Evolutionary conservation across 2,113 vertebrate genomes (phyloP).

Genomic region (Forbesichthys papilliferus): DNA sequence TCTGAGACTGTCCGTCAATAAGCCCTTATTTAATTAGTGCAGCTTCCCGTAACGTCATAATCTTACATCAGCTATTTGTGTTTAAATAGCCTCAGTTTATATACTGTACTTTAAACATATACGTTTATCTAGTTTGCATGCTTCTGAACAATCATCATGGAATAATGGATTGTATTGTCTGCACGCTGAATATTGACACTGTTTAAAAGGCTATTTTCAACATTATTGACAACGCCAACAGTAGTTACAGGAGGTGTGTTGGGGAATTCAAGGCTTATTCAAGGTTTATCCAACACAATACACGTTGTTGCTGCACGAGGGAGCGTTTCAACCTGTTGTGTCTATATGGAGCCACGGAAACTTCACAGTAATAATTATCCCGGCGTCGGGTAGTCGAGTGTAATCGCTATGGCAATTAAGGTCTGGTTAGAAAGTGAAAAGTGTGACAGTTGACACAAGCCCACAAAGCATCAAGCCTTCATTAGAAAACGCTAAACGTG

Average conservation of each 20-base stretch:
- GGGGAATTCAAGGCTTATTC: slow-evolving; percentile 5
- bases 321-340: neutral
- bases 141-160: no score
- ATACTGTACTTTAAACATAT: no score
- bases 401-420: no score
- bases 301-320: neutral
- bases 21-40: no score
- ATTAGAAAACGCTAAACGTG: neutral
- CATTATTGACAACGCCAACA: neutral
- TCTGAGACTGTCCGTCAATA: neutral
- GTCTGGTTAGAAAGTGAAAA: neutral
- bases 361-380: neutral
- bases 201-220: neutral
- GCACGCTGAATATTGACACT: neutral
- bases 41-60: no score
- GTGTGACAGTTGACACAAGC: neutral
- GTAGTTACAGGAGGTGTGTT: neutral
- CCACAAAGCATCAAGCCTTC: neutral
- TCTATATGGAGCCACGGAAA: neutral
- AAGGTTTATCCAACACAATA: neutral
- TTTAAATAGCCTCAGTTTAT: no score
- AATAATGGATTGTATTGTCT: neutral
- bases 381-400: no score
- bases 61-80: no score
- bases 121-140: no score